Evolutionary conservation across 2,113 vertebrate genomes (phyloP).

Genomic region (Phyllopteryx taeniolatus): DNA sequence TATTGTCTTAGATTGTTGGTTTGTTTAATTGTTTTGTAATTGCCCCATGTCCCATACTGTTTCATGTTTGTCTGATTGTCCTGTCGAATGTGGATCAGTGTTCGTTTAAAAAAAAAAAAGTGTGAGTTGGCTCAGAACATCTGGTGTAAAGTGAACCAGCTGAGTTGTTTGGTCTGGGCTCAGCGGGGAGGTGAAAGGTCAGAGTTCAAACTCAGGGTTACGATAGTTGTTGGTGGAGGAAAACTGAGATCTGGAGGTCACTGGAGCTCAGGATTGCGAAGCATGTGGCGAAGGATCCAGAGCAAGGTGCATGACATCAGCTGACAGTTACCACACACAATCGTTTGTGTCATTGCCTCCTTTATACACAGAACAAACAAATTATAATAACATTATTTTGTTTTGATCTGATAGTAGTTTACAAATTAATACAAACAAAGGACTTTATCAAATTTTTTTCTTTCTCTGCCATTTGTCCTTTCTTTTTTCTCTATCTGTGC

Average conservation of each 20-base stretch:
- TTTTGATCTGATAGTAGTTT: too few relatives aligned
- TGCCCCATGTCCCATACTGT: neutral
- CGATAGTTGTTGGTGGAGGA: conserved; percentile 43
- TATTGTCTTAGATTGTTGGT: neutral
- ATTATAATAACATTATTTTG: too few relatives aligned
- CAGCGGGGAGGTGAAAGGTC: conserved; percentile 51
- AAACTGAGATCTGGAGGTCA: conserved; percentile 23
- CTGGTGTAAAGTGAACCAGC: conserved; percentile 51
- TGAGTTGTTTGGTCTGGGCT: conserved; percentile 40
- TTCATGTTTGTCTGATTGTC: neutral
- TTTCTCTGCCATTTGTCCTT: neutral
- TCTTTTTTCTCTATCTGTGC: neutral
- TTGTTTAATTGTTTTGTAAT: neutral
- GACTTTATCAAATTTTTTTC: too few relatives aligned
- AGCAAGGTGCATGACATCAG: conserved; percentile 8
- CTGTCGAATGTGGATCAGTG: conserved; percentile 7
- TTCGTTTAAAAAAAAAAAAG: neutral
- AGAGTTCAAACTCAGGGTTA: conserved; percentile 43
- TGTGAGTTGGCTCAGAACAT: conserved; percentile 32
- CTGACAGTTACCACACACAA: conserved; percentile 4
- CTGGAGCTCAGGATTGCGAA: conserved; percentile 24
- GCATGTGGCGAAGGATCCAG: conserved; percentile 6
- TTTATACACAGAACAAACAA: conserved; percentile 32
- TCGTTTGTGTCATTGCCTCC: conserved; percentile 30
- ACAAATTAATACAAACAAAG: too few relatives aligned